Base-by-base conservation (phyloP, 2,888 invertebrate species). In the Andrena hattorfiana region DNA sequence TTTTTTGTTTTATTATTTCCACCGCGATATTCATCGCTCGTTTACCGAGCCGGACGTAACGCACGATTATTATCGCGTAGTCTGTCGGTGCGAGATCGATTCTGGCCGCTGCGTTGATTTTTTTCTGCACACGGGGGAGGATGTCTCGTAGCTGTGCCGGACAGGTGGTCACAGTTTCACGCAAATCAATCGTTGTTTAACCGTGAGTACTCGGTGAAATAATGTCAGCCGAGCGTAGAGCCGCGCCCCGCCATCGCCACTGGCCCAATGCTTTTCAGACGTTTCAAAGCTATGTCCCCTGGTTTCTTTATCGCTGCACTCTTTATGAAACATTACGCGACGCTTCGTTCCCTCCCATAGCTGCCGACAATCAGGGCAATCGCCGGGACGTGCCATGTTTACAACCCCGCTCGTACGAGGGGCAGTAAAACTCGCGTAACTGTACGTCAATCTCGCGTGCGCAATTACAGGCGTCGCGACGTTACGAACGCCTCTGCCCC, bases 161-260 rank as follows among this genome's bases (percentile, higher is more conserved):
- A 28, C 42, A 64, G 48, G 3, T n/a, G 49, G 23, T 23, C 54
- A 7, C 30, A 20, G 60, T 48, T 70, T 64, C 72, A 73, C 72
- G 64, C 35, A 35, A 73, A 73, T 56, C 70, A 48, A 59, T 70
- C 70, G 67, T 51, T 13, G 51, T n/a, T n/a, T 56, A 10, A 10
- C 35, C 56, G 69, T 6, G 13, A 32, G 28, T 26, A 20, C 42
- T 23, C 42, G 42, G 13, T n/a, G 59, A 26, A 60, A 60, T 42
- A 3, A 13, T 20, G 70, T 13, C 7, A 16, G 13, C 48, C n/a
- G 28, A 6, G 10, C 8, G 35, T 6, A 8, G 8, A 51, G 10
- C 1, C 10, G 4, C n/a, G 66, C 59, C 23, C 42, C 1, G 13
- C 4, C 5, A 49, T 16, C 5, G 8, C 7, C 0, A 0, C 35